These are phyloP conservation scores for Deroptyus accipitrinus DNA, from an alignment of 2,113 vertebrate genomes.

Conservation along the genomic window DNA sequence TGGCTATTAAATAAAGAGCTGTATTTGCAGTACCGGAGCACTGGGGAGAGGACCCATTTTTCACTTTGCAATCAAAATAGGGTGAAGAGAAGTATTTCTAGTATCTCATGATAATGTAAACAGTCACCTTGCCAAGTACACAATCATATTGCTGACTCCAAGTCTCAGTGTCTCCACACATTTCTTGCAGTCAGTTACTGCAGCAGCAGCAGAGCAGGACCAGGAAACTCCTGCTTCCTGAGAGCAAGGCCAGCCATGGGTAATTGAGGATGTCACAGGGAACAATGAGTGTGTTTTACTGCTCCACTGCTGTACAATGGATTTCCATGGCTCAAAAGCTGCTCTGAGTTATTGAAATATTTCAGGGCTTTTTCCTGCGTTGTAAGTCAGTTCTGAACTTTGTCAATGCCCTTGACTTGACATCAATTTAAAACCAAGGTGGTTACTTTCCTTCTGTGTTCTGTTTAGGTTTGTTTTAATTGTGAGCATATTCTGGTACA, in stretches of 20 bases:
- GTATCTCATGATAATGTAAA: neutral
- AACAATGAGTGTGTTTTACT: neutral
- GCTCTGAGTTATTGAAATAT: neutral
- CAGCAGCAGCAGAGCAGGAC: neutral
- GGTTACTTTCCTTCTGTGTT: neutral
- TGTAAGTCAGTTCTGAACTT: neutral
- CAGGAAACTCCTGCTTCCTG: constrained; percentile 24
- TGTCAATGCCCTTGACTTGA: neutral
- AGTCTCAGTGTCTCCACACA: neutral
- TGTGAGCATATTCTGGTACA: neutral
- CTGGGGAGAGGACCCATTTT: rapidly evolving
- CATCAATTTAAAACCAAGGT: neutral
- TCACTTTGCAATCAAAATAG: neutral
- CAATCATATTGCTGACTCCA: neutral
- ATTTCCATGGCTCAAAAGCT: neutral
- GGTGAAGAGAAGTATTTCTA: neutral
- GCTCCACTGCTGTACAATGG: neutral
- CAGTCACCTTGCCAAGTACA: rapidly evolving
- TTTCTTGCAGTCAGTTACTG: neutral
- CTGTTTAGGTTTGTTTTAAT: neutral
- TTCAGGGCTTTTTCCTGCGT: neutral
- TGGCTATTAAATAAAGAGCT: neutral
- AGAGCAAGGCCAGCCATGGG: neutral
- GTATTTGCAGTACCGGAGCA: rapidly evolving
- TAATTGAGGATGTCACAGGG: neutral